Percentiles rank a stretch among this genome's conserved stretches.
phyloP scores from a whole-genome alignment of 2,113 vertebrate species.

The Anguilla japonica region DNA sequence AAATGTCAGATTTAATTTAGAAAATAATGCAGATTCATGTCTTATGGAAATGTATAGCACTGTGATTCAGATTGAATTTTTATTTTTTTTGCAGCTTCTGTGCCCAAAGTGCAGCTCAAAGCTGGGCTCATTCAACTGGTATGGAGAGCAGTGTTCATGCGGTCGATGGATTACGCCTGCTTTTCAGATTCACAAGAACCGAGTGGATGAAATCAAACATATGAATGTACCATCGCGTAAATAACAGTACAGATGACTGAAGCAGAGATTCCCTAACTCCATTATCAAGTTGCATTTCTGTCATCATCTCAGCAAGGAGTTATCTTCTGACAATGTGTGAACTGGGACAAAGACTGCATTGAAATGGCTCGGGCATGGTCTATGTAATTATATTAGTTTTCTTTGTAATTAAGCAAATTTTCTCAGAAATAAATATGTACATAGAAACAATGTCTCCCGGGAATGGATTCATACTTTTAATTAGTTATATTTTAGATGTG shows the following conservation, averaged over 20 bases:
- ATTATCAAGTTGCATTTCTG: too few species aligned
- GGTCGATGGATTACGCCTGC: constrained; percentile 90
- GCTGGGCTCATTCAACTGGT: constrained; percentile 93
- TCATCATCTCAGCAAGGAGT: not conserved
- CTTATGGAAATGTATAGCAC: too few species aligned
- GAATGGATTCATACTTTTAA: not conserved
- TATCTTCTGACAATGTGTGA: not conserved
- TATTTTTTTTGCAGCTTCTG: constrained; percentile 75
- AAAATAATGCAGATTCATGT: too few species aligned
- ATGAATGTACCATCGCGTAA: constrained; percentile 56
- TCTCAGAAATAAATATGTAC: not conserved
- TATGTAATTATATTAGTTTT: not conserved
- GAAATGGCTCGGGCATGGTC: not conserved
- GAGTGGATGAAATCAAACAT: constrained; percentile 83
- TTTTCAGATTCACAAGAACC: constrained; percentile 90
- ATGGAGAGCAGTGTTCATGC: constrained; percentile 90
- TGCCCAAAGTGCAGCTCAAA: constrained; percentile 89
- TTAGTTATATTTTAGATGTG: not conserved
- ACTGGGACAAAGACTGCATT: not conserved
- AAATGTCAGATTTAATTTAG: not conserved
- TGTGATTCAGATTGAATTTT: not conserved
- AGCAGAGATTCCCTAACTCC: not conserved
- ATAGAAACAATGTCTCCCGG: not conserved
- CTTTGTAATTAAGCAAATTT: not conserved
- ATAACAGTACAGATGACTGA: not conserved